Percentiles rank a stretch among this genome's conserved stretches.
Conservation (phyloP, 2,797 vertebrate species). For the Sebastes cheni region DNA sequence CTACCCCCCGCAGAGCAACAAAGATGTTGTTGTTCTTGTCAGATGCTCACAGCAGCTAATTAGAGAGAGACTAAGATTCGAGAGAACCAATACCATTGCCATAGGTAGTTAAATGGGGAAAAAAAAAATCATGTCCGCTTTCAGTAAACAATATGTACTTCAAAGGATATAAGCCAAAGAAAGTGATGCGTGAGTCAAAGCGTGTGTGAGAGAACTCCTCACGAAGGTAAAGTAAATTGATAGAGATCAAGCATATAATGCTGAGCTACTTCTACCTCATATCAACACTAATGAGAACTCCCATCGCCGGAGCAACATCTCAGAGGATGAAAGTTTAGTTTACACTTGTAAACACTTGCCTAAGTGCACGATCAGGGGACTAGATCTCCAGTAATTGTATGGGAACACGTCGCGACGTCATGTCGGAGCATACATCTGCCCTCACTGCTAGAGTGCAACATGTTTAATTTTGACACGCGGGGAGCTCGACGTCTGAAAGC, state of each 20-base stretch:
- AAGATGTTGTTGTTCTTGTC: constrained; percentile 88
- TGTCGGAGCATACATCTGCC: background rate
- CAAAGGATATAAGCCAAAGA: constrained; percentile 31
- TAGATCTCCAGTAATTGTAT: constrained; percentile 38
- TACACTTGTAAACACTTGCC: constrained; percentile 55
- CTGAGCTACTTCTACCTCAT: constrained; percentile 43
- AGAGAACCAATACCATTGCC: constrained; percentile 45
- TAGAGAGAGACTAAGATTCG: constrained; percentile 75
- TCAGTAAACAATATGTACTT: constrained; percentile 37
- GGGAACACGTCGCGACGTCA: constrained; percentile 19
- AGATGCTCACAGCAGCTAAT: constrained; percentile 91
- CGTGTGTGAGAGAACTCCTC: constrained; percentile 19
- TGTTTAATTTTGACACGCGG: constrained; percentile 33
- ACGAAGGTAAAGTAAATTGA: constrained; percentile 40
- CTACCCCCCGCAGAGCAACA: constrained; percentile 83
- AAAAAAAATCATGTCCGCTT: background rate
- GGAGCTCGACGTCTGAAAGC: constrained; percentile 29
- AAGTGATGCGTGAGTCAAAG: constrained; percentile 20
- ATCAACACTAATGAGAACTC: constrained; percentile 59
- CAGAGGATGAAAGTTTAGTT: constrained; percentile 46
- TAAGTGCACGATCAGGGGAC: constrained; percentile 17
- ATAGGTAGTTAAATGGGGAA: constrained; percentile 40
- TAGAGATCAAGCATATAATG: constrained; percentile 48
- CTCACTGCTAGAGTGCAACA: constrained; percentile 16
- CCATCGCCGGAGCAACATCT: constrained; percentile 23